Base-by-base conservation (phyloP, 1,140 invertebrate genomes). In the Sogatella furcifera region DNA sequence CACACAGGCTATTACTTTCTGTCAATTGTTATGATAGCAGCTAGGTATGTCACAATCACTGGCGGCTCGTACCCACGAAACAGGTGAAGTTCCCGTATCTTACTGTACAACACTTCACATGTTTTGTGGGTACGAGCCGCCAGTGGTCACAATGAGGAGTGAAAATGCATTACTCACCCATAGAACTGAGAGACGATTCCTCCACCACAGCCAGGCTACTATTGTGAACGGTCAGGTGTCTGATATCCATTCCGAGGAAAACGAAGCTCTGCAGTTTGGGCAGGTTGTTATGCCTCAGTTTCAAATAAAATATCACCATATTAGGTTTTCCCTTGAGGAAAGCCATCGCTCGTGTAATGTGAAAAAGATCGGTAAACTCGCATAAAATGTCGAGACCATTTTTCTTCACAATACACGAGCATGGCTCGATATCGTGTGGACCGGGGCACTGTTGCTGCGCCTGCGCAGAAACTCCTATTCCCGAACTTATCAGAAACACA, bases 181-280 rank as follows among this genome's bases (percentile, higher is more conserved):
- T 83, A 19, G 89, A 90, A 69, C 86, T 90, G 9, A 92, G 76
- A 0, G 89, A 89, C 11, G 85, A 83, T 70, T 90, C 88, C 70
- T 92, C 89, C 52, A 92, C 84, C n/a, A 89, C 85, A 5, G 86
- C 88, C 61, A 92, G 76, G 67, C 86, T 91, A 70, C 87, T 91
- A 70, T 92, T 91, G 67, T 90, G 88, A 15, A 92, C 89, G 24
- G 89, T 90, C 10, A 94, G 78, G 68, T 93, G 89, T 63, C 86
- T 82, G 62, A 93, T 91, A 67, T 90, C 87, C 65, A 93, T 75
- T 8, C 89, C 89, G n/a, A 91, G 77, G 70, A 94, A 91, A 38
- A 92, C 81, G 69, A 88, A 90, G 10, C 86, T 84, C 44, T 88
- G 88, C 49, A 94, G 76, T 72, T 90, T 90, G 1, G 85, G 84